Conservation (phyloP, 2,113 vertebrate genomes). For the Labeo catla region DNA sequence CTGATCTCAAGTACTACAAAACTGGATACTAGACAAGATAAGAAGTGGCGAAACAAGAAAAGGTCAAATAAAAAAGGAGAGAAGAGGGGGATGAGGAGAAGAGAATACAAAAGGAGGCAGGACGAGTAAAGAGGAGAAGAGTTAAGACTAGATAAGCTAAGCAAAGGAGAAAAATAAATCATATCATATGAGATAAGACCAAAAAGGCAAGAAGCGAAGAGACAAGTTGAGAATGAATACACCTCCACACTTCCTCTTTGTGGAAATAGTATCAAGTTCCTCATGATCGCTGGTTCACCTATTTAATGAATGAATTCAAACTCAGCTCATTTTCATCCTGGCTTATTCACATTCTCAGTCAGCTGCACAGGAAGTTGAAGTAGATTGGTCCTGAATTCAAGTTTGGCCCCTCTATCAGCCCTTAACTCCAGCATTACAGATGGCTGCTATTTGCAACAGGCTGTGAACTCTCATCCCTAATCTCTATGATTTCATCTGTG, state of each 20-base stretch:
- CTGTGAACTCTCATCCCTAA: not conserved
- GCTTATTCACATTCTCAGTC: conserved; percentile 12
- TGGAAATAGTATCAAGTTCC: not conserved
- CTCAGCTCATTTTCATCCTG: not conserved
- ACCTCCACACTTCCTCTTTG: not conserved
- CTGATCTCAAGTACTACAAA: not conserved
- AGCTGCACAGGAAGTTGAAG: conserved; percentile 26
- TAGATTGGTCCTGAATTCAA: not conserved
- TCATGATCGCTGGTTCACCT: not conserved
- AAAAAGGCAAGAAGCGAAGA: not conserved
- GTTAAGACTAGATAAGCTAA: not conserved
- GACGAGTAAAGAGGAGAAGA: not conserved
- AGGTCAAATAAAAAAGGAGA: not conserved
- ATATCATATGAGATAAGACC: not conserved
- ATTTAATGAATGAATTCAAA: not conserved
- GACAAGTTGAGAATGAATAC: not conserved
- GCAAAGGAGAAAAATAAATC: not conserved
- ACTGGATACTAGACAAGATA: not conserved
- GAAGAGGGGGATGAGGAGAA: not conserved
- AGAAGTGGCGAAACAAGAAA: not conserved
- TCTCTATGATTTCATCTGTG: not conserved
- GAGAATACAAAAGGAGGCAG: not conserved
- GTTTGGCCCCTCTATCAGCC: not conserved
- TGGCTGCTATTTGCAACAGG: conserved; percentile 30
- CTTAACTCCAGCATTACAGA: not conserved